These are phyloP conservation scores for Chrysochloris asiatica DNA, from an alignment of 2,113 vertebrate species.

Conservation along the genomic window DNA sequence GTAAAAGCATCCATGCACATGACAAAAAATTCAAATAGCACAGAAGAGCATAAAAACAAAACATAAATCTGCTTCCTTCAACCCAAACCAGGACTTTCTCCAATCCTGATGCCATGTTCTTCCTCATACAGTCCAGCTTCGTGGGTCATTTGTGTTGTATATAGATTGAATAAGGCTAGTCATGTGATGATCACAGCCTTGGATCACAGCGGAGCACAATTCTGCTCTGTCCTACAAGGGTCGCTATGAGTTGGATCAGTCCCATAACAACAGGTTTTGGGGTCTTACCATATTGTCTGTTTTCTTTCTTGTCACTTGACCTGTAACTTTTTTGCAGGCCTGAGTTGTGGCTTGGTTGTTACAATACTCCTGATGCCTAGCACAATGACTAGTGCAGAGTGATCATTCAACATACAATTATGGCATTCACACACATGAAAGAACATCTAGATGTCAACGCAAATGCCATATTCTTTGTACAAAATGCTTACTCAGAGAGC, in stretches of 20 bases:
- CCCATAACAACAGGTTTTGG: background rate
- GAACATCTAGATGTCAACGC: background rate
- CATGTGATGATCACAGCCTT: background rate
- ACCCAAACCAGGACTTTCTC: background rate
- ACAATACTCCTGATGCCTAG: background rate
- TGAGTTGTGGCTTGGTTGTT: background rate
- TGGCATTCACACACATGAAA: background rate
- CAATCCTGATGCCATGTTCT: background rate
- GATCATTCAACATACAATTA: background rate
- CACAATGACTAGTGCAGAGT: background rate
- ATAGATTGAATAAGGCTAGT: background rate
- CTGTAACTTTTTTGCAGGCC: background rate
- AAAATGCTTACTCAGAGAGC: background rate
- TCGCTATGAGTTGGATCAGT: background rate
- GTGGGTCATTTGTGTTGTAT: background rate
- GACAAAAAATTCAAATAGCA: background rate
- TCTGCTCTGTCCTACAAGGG: background rate
- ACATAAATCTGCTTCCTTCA: background rate
- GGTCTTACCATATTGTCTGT: background rate
- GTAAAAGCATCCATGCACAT: background rate
- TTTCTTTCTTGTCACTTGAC: background rate
- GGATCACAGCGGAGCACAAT: background rate
- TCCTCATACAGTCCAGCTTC: background rate
- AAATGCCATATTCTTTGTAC: background rate
- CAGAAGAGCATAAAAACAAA: conserved; percentile 24